Evolutionary conservation across 23 tunicate genomes (phyloP), one percentile per base, ranked within the genome.

Genomic region (Styela clava): DNA sequence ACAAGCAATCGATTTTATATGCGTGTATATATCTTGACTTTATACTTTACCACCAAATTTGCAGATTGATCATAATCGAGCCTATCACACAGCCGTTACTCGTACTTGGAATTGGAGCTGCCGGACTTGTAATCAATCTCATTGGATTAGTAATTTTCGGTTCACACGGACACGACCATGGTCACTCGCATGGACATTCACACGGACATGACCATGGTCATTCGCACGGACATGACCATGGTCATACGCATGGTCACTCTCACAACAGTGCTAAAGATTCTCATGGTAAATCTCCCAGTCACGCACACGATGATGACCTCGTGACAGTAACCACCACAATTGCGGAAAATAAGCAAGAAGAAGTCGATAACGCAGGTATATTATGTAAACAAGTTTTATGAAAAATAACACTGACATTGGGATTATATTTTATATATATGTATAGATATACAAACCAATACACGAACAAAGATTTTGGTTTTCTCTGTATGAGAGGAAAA

Each of bases 61-160:
- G 22, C 84, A 89, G 94, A 74, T 33, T 89, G 21, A 85, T 84
- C 62, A 74, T 68, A 18, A 62, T 89, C 5, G 94, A 89, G 64
- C 63, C 64, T 25, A 73, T 89, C 35, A 69, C 74, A 16, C 52
- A 79, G 2, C 94, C 94, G 1, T 74, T 89, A 2, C 78, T 89
- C 29, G 81, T 89, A 19, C 71, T 84, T 0, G 79, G 79, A 74
- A 85, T 89, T n/a, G 94, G 94, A 2, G 52, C 51, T 1, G 94
- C 88, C 73, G 94, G 94, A 24, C 62, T 89, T 9, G 56, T 79
- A 26, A 89, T 89, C 61, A 89, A 89, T 62, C 34, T 89, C 21
- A 69, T 84, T 35, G 94, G 94, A 19, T 70, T 89, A 25, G 61
- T 84, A 19, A 52, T 89, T 7, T 89, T 89, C 73, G 85, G 87